Evolutionary conservation across 2,113 vertebrate species (phyloP).

Genomic region (Chlamydotis undulata): DNA sequence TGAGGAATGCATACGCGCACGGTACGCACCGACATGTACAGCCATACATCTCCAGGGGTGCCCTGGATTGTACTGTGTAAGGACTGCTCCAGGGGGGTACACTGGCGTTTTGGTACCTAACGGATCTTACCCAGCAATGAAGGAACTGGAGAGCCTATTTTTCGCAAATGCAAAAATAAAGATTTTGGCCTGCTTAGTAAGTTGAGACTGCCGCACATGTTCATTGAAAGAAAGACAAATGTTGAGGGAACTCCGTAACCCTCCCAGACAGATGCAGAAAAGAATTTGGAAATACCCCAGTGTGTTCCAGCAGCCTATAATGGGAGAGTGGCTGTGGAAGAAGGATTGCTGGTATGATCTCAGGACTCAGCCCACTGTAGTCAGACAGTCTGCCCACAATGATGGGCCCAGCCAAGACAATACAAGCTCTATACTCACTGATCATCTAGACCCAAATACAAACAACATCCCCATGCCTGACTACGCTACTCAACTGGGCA

Average conservation of each 20-base stretch:
- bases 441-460: constrained; percentile 31
- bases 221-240: not conserved
- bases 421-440: constrained; percentile 31
- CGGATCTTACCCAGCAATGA: not conserved
- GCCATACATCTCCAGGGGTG: not conserved
- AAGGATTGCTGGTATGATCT: constrained; percentile 71
- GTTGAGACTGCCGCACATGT: not conserved
- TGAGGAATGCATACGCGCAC: not conserved
- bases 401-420: constrained; percentile 57
- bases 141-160: not conserved
- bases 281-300: constrained; percentile 54
- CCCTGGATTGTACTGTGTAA: not conserved
- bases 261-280: constrained; percentile 2
- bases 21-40: not conserved
- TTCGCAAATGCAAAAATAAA: not conserved
- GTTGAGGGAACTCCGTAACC: constrained; percentile 41
- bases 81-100: not conserved
- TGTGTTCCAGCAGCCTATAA: constrained; percentile 51
- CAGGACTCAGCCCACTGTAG: constrained; percentile 66
- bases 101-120: not conserved
- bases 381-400: constrained; percentile 70
- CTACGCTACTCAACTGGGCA: not conserved
- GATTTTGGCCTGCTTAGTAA: not conserved
- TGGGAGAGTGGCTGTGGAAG: constrained; percentile 50
- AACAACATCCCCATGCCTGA: not conserved